Evolutionary conservation across 2,888 invertebrate species (phyloP).

Genomic region (Pollenia angustigena): DNA sequence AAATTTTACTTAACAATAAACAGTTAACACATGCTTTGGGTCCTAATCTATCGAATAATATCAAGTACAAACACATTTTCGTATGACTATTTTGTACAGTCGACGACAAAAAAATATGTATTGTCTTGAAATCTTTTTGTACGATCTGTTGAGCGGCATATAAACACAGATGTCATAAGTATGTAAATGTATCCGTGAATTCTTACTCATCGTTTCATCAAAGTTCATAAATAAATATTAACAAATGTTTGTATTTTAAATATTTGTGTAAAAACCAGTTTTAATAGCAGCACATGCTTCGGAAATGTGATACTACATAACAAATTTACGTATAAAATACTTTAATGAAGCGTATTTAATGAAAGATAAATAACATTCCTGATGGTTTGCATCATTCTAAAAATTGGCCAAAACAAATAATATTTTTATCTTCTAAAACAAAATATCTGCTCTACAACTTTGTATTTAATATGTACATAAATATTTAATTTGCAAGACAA

Average conservation of each 20-base stretch:
- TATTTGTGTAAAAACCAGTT: constrained; percentile 15
- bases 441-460: background rate
- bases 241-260: too few species aligned
- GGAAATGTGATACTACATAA: background rate
- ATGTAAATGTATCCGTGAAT: too few species aligned
- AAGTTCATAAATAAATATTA: too few species aligned
- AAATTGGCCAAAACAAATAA: too few species aligned
- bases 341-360: background rate
- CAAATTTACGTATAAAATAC: background rate
- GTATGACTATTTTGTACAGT: background rate
- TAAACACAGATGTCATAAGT: too few species aligned
- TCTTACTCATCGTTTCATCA: too few species aligned
- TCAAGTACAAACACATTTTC: background rate
- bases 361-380: background rate
- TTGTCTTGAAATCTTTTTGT: too few species aligned
- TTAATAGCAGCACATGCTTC: background rate
- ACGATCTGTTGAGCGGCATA: too few species aligned
- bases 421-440: background rate
- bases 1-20: background rate
- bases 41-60: constrained; percentile 22
- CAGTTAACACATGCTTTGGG: background rate
- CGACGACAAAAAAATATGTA: background rate
- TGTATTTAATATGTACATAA: background rate
- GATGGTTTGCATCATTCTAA: constrained; percentile 7
- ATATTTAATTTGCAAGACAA: background rate